Percentiles rank a stretch among this genome's conserved stretches.
These are phyloP conservation scores for Yponomeuta cagnagella DNA, from an alignment of 2,888 invertebrate genomes.

Conservation along the genomic window DNA sequence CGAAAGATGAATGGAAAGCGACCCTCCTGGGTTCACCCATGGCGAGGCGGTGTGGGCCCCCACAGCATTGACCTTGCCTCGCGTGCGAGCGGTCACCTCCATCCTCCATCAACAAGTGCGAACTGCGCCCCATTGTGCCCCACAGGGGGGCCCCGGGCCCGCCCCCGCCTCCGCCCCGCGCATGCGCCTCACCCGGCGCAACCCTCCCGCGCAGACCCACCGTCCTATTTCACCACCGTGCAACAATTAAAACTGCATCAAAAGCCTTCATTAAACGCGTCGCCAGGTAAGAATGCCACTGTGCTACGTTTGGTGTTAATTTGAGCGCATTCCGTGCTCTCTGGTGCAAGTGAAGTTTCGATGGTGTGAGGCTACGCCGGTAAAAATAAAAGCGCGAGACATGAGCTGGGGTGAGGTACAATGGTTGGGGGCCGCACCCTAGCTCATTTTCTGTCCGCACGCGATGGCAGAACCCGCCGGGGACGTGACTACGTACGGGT, in stretches of 20 bases:
- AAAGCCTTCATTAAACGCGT: constrained; percentile 35
- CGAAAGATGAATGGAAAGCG: background rate
- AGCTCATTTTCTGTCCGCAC: constrained; percentile 36
- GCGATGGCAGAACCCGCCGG: constrained; percentile 17
- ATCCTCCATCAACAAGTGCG: constrained; percentile 7
- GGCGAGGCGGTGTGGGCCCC: background rate
- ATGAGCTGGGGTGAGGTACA: constrained; percentile 69
- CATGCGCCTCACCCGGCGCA: constrained; percentile 45
- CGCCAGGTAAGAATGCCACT: constrained; percentile 47
- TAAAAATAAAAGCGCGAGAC: constrained; percentile 70
- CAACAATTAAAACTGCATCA: constrained; percentile 57
- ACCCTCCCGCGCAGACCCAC: constrained; percentile 46
- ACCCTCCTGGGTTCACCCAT: background rate
- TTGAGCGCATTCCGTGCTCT: background rate
- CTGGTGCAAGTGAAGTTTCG: constrained; percentile 22
- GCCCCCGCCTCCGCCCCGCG: constrained; percentile 24
- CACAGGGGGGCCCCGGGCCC: background rate
- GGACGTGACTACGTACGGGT: background rate
- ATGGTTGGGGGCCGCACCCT: constrained; percentile 71
- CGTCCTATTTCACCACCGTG: constrained; percentile 52
- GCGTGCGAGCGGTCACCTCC: constrained; percentile 4
- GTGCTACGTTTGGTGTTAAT: constrained; percentile 19
- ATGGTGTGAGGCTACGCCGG: constrained; percentile 70
- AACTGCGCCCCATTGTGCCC: constrained; percentile 23
- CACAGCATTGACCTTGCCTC: constrained; percentile 15